phyloP scores from a whole-genome alignment of 2,888 invertebrate species.

The Eristalis arbustorum region DNA sequence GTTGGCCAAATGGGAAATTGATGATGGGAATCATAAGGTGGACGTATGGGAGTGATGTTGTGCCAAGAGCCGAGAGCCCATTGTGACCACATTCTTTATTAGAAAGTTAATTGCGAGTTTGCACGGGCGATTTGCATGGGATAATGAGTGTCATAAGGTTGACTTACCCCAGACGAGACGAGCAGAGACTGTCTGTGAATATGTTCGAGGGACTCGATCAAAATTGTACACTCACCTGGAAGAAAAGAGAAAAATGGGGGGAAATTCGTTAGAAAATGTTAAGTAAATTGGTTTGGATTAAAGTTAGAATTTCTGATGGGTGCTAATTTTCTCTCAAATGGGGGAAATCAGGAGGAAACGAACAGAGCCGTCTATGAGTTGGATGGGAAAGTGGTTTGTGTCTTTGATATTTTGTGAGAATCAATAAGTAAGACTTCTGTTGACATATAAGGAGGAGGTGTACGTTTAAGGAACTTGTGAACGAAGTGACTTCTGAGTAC shows the following conservation, averaged over 20 bases:
- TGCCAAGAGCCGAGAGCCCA: neutral
- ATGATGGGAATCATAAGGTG: constrained; percentile 53
- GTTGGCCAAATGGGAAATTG: constrained; percentile 65
- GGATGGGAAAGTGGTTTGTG: neutral
- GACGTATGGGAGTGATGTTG: neutral
- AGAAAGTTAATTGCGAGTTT: constrained; percentile 62
- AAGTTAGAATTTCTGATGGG: too few species aligned
- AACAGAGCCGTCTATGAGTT: neutral
- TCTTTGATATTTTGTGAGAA: neutral
- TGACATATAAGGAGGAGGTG: too few species aligned
- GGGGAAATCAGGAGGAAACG: neutral
- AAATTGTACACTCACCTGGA: constrained; percentile 31
- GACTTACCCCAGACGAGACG: constrained; percentile 44
- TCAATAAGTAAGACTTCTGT: neutral
- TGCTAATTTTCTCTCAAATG: neutral
- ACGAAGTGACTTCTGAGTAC: too few species aligned
- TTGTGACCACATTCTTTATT: constrained; percentile 50
- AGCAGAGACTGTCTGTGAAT: neutral
- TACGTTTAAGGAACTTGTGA: too few species aligned
- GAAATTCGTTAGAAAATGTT: neutral
- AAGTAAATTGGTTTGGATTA: neutral
- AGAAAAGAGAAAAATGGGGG: neutral
- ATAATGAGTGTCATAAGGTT: constrained; percentile 46
- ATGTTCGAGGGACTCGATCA: neutral
- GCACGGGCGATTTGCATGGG: neutral